phyloP scores from a whole-genome alignment of 2,113 vertebrate species.

The Tragelaphus strepsiceros region DNA sequence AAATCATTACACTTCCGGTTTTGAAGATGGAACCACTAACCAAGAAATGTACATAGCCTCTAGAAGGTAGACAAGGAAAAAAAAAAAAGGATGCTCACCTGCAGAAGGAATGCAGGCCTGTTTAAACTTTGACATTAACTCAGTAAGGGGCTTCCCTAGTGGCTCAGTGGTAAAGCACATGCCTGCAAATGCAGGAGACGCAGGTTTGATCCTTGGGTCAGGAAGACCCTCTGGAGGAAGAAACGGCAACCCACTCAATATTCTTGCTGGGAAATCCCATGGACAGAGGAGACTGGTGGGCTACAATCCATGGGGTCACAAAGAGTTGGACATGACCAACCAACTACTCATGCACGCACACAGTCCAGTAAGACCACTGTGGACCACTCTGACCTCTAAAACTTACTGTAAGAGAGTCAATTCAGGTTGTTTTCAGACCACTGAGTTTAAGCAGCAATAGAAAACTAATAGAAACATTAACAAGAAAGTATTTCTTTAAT shows the following conservation, averaged over 20 bases:
- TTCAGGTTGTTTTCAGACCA: neutral
- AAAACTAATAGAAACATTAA: neutral
- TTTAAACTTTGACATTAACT: neutral
- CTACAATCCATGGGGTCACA: neutral
- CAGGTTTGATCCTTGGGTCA: neutral
- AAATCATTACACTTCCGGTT: neutral
- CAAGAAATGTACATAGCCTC: neutral
- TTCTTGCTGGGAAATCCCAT: neutral
- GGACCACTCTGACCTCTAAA: neutral
- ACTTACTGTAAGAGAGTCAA: neutral
- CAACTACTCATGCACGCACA: neutral
- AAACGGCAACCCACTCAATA: neutral
- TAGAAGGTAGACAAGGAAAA: neutral
- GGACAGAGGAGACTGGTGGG: neutral
- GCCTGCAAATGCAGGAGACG: neutral
- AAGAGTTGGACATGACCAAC: neutral
- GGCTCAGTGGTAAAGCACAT: neutral
- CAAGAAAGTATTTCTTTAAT: neutral
- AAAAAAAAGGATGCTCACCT: neutral
- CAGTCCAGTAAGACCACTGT: neutral
- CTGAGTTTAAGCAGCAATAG: neutral
- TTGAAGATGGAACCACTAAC: neutral
- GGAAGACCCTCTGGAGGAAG: neutral
- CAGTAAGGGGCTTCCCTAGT: neutral
- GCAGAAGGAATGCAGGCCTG: neutral